Conservation (phyloP, 92 coral and sea anemone species). For the Epizoanthus stellaris region DNA sequence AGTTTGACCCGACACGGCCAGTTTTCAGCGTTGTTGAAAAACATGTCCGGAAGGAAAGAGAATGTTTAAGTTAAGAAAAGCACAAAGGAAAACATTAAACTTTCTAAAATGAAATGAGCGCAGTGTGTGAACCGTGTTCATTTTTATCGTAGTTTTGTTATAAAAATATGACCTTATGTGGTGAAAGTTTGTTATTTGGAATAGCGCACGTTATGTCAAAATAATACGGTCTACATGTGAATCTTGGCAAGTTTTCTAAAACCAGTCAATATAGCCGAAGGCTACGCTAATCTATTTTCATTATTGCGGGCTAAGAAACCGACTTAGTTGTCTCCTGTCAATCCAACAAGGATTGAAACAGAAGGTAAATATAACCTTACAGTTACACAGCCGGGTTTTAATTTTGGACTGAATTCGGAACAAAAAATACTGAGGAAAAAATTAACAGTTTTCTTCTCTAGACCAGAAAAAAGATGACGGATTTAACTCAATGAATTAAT, state of each 20-base stretch:
- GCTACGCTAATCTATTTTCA: constrained; percentile 10
- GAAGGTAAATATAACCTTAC: background rate
- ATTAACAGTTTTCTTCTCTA: no score
- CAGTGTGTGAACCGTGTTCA: background rate
- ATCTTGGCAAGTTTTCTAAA: background rate
- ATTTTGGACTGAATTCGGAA: background rate
- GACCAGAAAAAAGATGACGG: no score
- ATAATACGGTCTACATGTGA: background rate
- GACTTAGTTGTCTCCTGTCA: background rate
- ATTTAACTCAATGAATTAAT: no score
- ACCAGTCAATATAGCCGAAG: background rate
- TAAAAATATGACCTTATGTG: background rate
- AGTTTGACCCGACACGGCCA: constrained; percentile 18
- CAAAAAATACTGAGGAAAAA: no score
- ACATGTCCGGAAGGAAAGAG: constrained; percentile 10
- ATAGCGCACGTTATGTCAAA: background rate
- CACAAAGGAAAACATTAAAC: background rate
- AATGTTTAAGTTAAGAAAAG: constrained; percentile 9
- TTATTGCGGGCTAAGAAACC: background rate
- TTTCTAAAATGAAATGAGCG: background rate
- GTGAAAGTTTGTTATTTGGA: background rate
- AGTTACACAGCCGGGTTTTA: no score
- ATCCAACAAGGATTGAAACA: constrained; percentile 20
- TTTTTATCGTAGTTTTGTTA: background rate
- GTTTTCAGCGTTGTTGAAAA: constrained; percentile 1